phyloP scores from a whole-genome alignment of 2,888 invertebrate species.

The Lithophane ornitopus region DNA sequence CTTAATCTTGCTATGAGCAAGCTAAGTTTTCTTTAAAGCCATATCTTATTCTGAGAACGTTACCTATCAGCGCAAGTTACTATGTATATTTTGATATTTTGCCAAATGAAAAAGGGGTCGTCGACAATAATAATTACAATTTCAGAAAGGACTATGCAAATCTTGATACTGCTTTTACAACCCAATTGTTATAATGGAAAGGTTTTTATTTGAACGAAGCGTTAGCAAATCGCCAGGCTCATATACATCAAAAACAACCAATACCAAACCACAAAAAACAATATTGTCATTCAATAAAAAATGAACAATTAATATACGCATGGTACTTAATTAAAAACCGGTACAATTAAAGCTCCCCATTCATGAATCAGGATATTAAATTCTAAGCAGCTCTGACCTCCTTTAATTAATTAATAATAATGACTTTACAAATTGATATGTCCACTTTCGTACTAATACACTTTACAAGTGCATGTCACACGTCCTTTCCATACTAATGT shows the following conservation, averaged over 20 bases:
- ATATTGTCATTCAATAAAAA: conserved; percentile 17
- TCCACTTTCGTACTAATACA: conserved; percentile 44
- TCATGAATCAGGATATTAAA: conserved; percentile 15
- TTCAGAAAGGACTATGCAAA: conserved; percentile 16
- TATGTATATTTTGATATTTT: neutral
- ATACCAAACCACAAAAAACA: conserved; percentile 10
- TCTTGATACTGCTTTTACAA: conserved; percentile 28
- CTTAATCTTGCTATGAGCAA: neutral
- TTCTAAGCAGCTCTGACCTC: conserved; percentile 21
- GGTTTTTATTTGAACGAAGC: conserved; percentile 26
- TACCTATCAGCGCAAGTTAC: neutral
- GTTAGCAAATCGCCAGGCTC: conserved; percentile 18
- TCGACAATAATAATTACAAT: conserved; percentile 11
- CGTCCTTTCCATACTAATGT: conserved; percentile 71
- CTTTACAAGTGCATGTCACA: conserved; percentile 54
- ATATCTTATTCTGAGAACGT: no score
- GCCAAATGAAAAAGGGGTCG: neutral
- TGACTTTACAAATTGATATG: conserved; percentile 58
- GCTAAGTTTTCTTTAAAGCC: neutral
- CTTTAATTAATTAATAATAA: conserved; percentile 48
- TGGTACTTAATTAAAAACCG: conserved; percentile 17
- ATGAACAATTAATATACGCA: neutral
- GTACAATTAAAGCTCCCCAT: conserved; percentile 21
- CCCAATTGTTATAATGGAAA: conserved; percentile 6
- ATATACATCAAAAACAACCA: conserved; percentile 29